Percentiles rank a stretch among this genome's conserved stretches.
Evolutionary conservation across 2,797 vertebrate species (phyloP).

Genomic region (Arctocebus calabarensis): DNA sequence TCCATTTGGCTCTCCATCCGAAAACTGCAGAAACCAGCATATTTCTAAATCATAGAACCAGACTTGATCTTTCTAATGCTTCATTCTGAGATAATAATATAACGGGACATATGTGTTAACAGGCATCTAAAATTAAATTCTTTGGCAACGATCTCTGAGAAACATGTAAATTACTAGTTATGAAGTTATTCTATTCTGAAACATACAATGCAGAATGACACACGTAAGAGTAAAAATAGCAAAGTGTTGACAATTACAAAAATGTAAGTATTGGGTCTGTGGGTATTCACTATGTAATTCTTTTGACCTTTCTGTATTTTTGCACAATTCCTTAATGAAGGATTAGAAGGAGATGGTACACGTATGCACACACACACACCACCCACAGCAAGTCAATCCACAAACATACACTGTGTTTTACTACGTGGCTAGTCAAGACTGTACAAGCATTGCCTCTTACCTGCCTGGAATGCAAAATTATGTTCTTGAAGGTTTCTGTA

Average conservation of each 20-base stretch:
- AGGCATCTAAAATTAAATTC: conserved; percentile 66
- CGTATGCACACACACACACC: too few species aligned
- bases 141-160: conserved; percentile 40
- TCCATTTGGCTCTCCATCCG: neutral
- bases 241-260: neutral
- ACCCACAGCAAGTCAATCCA: neutral
- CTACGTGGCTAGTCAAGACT: neutral
- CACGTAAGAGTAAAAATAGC: neutral
- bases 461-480: neutral
- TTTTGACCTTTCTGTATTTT: neutral
- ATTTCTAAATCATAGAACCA: conserved; percentile 47
- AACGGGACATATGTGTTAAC: conserved; percentile 20
- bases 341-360: neutral
- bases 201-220: conserved; percentile 3
- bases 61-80: conserved; percentile 19
- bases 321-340: conserved; percentile 42
- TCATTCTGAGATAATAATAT: conserved; percentile 26
- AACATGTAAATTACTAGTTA: conserved; percentile 54
- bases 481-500: neutral
- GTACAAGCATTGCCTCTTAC: neutral
- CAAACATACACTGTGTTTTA: neutral
- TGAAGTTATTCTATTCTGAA: neutral
- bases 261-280: neutral
- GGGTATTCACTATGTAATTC: neutral
- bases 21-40: conserved; percentile 21